phyloP scores from a whole-genome alignment of 2,113 vertebrate genomes.

The Stegastes partitus region DNA sequence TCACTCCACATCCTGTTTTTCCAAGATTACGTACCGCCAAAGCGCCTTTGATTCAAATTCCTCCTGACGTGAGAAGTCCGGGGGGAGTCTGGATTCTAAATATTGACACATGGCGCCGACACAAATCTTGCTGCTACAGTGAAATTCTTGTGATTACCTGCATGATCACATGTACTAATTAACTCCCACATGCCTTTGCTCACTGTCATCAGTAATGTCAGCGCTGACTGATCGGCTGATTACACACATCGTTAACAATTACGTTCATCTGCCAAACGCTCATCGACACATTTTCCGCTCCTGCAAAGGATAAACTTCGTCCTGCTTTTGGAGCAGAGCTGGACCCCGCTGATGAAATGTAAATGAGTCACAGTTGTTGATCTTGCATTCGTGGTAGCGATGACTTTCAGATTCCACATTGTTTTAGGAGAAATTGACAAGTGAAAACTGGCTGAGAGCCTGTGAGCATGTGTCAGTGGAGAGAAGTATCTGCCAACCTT shows the following conservation, averaged over 20 bases:
- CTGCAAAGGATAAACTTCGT: not conserved
- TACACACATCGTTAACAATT: constrained; percentile 63
- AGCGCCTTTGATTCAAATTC: not conserved
- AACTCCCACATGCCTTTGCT: constrained; percentile 31
- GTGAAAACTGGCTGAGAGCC: not conserved
- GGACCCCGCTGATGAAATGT: not conserved
- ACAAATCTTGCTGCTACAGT: not conserved
- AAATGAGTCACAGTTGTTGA: not conserved
- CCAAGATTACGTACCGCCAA: too few species aligned
- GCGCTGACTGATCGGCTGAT: constrained; percentile 44
- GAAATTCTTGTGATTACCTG: constrained; percentile 30
- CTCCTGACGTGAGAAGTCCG: not conserved
- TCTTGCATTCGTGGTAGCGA: not conserved
- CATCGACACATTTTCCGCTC: constrained; percentile 28
- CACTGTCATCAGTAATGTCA: constrained; percentile 49
- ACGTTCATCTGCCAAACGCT: constrained; percentile 32
- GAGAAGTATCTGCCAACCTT: constrained; percentile 8
- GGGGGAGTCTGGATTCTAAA: not conserved
- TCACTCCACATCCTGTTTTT: not conserved
- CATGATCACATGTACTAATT: constrained; percentile 34
- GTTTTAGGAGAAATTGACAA: not conserved
- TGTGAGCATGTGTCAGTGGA: not conserved
- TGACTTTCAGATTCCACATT: fast-evolving
- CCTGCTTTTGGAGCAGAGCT: not conserved
- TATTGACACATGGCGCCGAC: not conserved